phyloP scores from a whole-genome alignment of 1,140 invertebrate genomes.

The Dreissena polymorpha region DNA sequence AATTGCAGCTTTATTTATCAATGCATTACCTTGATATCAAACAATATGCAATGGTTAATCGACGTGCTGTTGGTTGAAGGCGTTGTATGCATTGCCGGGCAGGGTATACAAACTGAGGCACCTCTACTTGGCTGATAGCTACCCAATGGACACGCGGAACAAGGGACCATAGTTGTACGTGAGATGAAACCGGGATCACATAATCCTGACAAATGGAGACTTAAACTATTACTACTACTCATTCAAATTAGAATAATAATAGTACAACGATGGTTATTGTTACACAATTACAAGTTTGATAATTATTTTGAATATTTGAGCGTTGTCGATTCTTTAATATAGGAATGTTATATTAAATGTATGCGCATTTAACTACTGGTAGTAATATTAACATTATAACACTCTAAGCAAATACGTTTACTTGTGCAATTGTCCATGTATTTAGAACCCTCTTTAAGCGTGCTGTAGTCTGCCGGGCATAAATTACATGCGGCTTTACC shows the following conservation, averaged over 20 bases:
- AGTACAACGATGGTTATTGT: too few species aligned
- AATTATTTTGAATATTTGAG: too few species aligned
- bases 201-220: neutral
- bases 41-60: neutral
- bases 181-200: conserved; percentile 17
- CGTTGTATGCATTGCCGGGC: neutral
- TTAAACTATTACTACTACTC: too few species aligned
- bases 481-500: neutral
- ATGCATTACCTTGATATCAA: neutral
- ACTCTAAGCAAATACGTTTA: neutral
- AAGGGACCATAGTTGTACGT: conserved; percentile 21
- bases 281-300: too few species aligned
- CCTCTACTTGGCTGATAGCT: neutral
- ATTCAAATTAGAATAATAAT: too few species aligned
- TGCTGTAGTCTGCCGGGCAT: conserved; percentile 19
- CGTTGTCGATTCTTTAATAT: too few species aligned
- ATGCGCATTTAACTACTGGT: too few species aligned
- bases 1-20: too few species aligned
- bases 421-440: conserved; percentile 15
- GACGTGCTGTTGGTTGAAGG: conserved; percentile 3
- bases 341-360: too few species aligned
- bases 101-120: neutral
- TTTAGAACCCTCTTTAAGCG: conserved; percentile 9
- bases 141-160: conserved; percentile 13
- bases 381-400: too few species aligned